Base-by-base conservation (phyloP, 2,797 vertebrate genomes). In the Oryzias sinensis region DNA sequence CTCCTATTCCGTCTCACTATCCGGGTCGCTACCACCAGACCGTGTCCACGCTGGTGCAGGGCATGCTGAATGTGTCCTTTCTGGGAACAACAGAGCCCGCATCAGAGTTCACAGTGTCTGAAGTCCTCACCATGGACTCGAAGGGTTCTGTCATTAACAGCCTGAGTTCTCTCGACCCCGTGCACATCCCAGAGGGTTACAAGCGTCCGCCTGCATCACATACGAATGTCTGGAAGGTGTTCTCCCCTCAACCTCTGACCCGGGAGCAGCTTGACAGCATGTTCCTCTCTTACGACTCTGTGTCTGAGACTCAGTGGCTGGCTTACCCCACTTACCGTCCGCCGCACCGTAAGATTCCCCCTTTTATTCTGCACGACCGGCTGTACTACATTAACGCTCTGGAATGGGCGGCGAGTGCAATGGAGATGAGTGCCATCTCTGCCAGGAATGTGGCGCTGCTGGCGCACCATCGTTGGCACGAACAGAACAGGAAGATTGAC, bases 381-480 rank as follows among this genome's bases (percentile, higher is more conserved):
- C 71, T 98, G 7, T 98, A 97, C 83, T 96, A 97, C 82, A 73
- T 97, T 70, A 98, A 79, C 0, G 82, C 93, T 15, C 83, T 97
- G 1, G 97, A 98, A 87, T 93, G 90, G 74, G 93, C 89, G 0
- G 96, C 96, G 0, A 96, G 96, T 0, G 92, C 94, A 72, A 93
- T 98, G 94, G 97, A 99, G 82, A 94, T 97, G 93, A 94, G 94
- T 0, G 91, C 93, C 51, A 89, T 97, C 11, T 87, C 95, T 0
- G 96, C 93, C 56, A 90, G 94, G 54, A 99, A 99, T 1, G 62
- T 89, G 0, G 96, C 92, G 0, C 90, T 98, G 50, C 91, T 99
- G 1, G 94, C 95, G 1, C 92, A 94, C 62, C 94, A 97, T 75
- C 95, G 78, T 54, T 98, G 97, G 97, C 87, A 95, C 0, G 59